phyloP scores from a whole-genome alignment of 1,140 invertebrate species.

The Drosophila virilis region DNA sequence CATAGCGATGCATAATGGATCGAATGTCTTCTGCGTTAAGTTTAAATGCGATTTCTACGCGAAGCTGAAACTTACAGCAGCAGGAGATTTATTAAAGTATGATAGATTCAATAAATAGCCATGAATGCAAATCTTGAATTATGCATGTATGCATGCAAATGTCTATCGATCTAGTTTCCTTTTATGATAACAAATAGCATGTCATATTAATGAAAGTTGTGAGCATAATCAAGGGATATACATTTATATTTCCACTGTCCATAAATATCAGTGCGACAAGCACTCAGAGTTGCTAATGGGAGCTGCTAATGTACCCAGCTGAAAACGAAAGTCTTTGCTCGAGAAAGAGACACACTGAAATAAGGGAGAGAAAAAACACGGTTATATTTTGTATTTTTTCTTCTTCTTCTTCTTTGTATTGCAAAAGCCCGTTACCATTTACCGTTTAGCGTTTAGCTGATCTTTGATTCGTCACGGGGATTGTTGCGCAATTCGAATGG shows the following conservation, averaged over 20 bases:
- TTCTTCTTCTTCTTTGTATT: too few species aligned
- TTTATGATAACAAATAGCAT: not conserved
- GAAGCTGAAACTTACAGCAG: not conserved
- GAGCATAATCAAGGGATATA: not conserved
- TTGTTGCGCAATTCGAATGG: constrained; percentile 15
- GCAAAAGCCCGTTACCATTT: constrained; percentile 6
- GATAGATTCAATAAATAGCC: not conserved
- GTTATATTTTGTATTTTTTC: not conserved
- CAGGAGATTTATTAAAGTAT: too few species aligned
- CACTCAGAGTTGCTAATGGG: constrained; percentile 22
- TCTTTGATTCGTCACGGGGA: constrained; percentile 9
- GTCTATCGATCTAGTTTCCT: not conserved
- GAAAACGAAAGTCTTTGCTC: constrained; percentile 38
- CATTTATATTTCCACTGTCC: not conserved
- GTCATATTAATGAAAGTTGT: constrained; percentile 12
- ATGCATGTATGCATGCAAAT: not conserved
- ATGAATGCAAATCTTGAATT: not conserved
- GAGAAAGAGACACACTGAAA: not conserved
- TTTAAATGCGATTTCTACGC: not conserved
- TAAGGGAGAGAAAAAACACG: constrained; percentile 4
- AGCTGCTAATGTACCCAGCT: constrained; percentile 28
- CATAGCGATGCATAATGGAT: constrained; percentile 18
- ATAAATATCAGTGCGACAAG: not conserved
- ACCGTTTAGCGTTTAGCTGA: constrained; percentile 2
- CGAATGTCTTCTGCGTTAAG: not conserved